These are phyloP conservation scores for Didymodactylos carnosus DNA, from an alignment of 2,888 invertebrate genomes.

Conservation along the genomic window DNA sequence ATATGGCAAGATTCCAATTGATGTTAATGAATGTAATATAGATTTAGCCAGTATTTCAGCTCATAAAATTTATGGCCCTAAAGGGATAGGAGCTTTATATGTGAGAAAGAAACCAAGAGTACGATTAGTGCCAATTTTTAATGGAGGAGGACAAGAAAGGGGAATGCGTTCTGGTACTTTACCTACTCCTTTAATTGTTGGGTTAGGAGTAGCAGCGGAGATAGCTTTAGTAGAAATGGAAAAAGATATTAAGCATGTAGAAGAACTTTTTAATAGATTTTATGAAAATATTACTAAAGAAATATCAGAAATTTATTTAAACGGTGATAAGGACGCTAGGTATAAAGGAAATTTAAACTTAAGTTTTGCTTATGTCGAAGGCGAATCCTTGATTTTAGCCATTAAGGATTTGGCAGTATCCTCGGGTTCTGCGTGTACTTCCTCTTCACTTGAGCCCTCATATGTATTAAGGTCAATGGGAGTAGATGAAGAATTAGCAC, in stretches of 20 bases:
- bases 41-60: slow-evolving; percentile 11
- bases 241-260: not conserved
- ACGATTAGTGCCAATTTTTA: not conserved
- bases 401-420: slow-evolving; percentile 15
- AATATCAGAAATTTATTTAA: not conserved
- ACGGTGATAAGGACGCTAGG: not conserved
- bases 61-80: slow-evolving; percentile 13
- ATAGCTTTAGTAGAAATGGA: slow-evolving; percentile 1
- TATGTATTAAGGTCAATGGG: slow-evolving; percentile 13
- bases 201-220: not conserved
- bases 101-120: slow-evolving; percentile 10
- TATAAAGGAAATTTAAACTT: not conserved
- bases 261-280: not conserved
- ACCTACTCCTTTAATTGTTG: slow-evolving; percentile 1
- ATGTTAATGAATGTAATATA: slow-evolving; percentile 9
- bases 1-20: slow-evolving; percentile 13
- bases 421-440: slow-evolving; percentile 14
- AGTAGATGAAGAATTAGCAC: slow-evolving; percentile 11
- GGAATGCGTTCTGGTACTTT: slow-evolving; percentile 9
- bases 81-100: slow-evolving; percentile 14
- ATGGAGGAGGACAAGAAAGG: slow-evolving; percentile 12
- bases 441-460: slow-evolving; percentile 11
- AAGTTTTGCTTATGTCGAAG: slow-evolving; percentile 10
- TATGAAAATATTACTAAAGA: not conserved
- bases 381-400: slow-evolving; percentile 9